A percentile compares a stretch with the other conserved stretches of the same genome.
Evolutionary conservation across 2,888 invertebrate species (phyloP).

Genomic region (Mylabris sibirica): DNA sequence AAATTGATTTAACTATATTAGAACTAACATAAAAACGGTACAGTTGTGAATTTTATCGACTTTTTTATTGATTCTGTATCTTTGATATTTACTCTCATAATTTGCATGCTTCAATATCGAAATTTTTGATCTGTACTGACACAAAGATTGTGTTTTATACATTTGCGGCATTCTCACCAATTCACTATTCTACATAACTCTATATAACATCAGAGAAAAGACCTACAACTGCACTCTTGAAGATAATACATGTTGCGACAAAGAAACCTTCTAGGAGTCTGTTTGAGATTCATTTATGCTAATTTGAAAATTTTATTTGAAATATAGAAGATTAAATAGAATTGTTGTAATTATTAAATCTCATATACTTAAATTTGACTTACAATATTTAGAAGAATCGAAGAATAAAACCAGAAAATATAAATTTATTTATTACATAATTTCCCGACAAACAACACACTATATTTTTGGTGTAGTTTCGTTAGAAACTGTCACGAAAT

Average conservation of each 20-base stretch:
- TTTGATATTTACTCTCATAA: constrained; percentile 44
- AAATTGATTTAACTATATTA: no score
- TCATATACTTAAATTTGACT: no score
- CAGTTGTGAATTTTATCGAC: no score
- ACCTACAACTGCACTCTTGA: background rate
- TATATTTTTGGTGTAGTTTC: background rate
- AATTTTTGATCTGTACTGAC: constrained; percentile 33
- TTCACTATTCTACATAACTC: background rate
- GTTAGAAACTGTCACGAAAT: background rate
- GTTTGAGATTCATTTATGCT: background rate
- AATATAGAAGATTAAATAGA: background rate
- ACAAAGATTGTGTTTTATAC: no score
- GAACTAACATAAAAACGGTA: no score
- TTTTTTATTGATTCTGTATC: constrained; percentile 48
- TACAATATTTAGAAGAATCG: background rate
- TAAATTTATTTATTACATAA: background rate
- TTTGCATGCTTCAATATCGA: constrained; percentile 29
- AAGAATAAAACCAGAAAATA: background rate
- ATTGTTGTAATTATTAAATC: no score
- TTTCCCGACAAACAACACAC: background rate
- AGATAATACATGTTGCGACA: background rate
- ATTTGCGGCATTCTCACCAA: constrained; percentile 16
- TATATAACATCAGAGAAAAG: background rate
- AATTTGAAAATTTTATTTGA: background rate
- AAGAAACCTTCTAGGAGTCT: background rate